Evolutionary conservation across 2,888 invertebrate genomes (phyloP).

Genomic region (Serrognathus titanus): DNA sequence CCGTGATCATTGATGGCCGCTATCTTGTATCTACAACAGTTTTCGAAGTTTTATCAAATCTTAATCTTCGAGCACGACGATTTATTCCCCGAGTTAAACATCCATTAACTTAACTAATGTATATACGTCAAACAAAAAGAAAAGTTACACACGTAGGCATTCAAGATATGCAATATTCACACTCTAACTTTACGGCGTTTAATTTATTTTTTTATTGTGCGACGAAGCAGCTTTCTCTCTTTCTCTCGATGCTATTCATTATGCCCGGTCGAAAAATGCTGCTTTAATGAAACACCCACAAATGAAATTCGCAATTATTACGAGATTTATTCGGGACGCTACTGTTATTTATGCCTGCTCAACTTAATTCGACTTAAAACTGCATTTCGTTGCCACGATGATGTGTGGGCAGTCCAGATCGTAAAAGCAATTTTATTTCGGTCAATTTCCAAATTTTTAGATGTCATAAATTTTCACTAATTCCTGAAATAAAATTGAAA

Average conservation of each 20-base stretch:
- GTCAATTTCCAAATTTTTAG: no score
- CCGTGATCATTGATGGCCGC: constrained; percentile 42
- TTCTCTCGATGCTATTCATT: not conserved
- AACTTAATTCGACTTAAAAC: no score
- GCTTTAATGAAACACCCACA: not conserved
- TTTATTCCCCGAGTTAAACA: constrained; percentile 31
- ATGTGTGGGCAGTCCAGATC: no score
- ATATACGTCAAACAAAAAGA: constrained; percentile 32
- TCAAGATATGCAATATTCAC: constrained; percentile 34
- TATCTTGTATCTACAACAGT: constrained; percentile 46
- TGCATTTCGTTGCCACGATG: no score
- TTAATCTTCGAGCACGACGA: constrained; percentile 33
- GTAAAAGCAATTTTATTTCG: no score
- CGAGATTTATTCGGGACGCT: no score
- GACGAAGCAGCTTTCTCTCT: not conserved
- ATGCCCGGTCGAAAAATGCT: not conserved
- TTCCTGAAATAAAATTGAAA: no score
- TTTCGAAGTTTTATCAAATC: constrained; percentile 44
- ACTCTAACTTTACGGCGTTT: constrained; percentile 24
- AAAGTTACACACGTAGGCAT: constrained; percentile 26
- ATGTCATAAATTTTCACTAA: no score
- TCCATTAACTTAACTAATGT: constrained; percentile 36
- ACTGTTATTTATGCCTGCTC: no score
- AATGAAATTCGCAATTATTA: no score
- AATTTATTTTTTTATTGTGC: constrained; percentile 23